phyloP scores from a whole-genome alignment of 2,888 invertebrate genomes.

The Thyatira batis region DNA sequence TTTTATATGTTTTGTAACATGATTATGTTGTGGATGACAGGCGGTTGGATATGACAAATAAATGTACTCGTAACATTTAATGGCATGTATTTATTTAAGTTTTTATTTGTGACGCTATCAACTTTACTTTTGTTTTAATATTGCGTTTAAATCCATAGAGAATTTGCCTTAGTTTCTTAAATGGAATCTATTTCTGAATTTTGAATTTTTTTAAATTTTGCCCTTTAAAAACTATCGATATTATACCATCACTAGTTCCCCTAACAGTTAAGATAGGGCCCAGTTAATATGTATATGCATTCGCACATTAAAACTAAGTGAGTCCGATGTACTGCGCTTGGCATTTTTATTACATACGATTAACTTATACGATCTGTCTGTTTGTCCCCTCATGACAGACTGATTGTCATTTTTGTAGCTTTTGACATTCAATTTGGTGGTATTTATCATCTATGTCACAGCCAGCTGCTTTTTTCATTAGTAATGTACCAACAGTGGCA shows the following conservation, averaged over 20 bases:
- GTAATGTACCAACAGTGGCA: background rate
- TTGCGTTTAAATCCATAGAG: no score
- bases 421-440: slow-evolving; percentile 25
- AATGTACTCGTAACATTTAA: background rate
- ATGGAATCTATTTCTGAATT: background rate
- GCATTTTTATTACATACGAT: slow-evolving; percentile 24
- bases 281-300: background rate
- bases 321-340: background rate
- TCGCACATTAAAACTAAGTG: background rate
- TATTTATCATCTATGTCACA: slow-evolving; percentile 9
- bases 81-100: background rate
- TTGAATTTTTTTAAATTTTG: background rate
- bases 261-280: background rate
- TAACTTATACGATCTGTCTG: slow-evolving; percentile 14
- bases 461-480: slow-evolving; percentile 13
- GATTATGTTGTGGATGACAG: background rate
- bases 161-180: no score
- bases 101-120: background rate
- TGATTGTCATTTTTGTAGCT: slow-evolving; percentile 24
- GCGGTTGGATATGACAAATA: background rate
- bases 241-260: background rate
- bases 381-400: slow-evolving; percentile 16
- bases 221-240: background rate
- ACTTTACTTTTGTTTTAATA: background rate
- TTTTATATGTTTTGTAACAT: slow-evolving; percentile 1